Evolutionary conservation across 2,888 invertebrate genomes (phyloP), one percentile per base, ranked within the genome.

Genomic region (Icerya purchasi): DNA sequence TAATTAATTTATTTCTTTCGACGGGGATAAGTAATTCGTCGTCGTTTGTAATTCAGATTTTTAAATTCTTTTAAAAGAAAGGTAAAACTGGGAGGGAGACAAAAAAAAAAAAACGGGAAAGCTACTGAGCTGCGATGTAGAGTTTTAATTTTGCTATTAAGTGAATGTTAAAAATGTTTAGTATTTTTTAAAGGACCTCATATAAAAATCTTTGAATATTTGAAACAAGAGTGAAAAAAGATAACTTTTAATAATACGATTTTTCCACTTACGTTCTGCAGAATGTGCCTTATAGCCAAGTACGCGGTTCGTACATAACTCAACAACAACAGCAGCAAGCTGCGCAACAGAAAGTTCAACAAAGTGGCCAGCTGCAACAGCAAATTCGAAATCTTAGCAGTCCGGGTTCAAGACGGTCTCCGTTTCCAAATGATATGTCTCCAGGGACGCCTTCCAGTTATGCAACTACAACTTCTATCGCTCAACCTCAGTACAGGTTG

Each of bases 331-430:
- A 63, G 61, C 62, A 63, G 62, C 55, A 20, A 67, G 55, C 58
- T 63, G 25, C 67, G 67, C 68, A 67, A 63, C 69, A 63, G 60
- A 61, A 66, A 51, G 60, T 58, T 56, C 62, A 61, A 54, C 62
- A 60, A 51, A n/a, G n/a, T n/a, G 56, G 55, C 49, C 59, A 64
- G 52, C 63, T 60, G 50, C 56, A 60, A 50, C 62, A 63, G 50
- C 58, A 62, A 61, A 63, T 66, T 59, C 72, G 77, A 57, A 72
- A 75, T 24, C 69, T 76, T 56, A 74, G 75, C 62, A 77, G 76
- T 70, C 74, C 75, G 55, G 74, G 36, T 36, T 73, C 76, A 61
- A 73, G 77, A 65, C 78, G 78, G 67, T 76, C 77, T 53, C 76
- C 78, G 23, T 77, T 75, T 67, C 74, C 76, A 51, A 73, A 72